Conservation (phyloP, 1,140 invertebrate species). For the Diabrotica virgifera region DNA sequence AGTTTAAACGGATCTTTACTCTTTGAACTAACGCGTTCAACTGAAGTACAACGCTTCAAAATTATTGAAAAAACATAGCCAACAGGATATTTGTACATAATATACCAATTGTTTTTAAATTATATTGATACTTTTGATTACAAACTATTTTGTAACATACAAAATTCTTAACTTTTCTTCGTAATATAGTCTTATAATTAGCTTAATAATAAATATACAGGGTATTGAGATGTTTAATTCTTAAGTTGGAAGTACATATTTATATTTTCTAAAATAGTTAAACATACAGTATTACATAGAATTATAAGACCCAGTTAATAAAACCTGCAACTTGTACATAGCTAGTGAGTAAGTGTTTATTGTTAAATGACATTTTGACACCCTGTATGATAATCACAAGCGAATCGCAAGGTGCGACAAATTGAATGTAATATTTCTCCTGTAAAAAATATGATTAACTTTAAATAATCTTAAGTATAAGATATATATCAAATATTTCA, state of each 20-base stretch:
- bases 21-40: too few species aligned
- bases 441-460: neutral
- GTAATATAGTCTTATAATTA: too few species aligned
- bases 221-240: neutral
- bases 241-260: too few species aligned
- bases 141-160: too few species aligned
- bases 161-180: too few species aligned
- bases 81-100: too few species aligned
- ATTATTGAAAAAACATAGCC: too few species aligned
- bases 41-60: too few species aligned
- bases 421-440: neutral
- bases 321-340: neutral
- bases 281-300: neutral
- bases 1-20: too few species aligned
- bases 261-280: neutral
- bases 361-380: neutral
- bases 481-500: neutral
- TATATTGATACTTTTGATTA: too few species aligned
- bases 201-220: neutral
- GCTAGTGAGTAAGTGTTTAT: neutral
- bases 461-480: neutral
- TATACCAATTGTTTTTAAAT: too few species aligned
- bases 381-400: neutral
- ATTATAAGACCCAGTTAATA: neutral
- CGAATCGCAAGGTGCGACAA: conserved; percentile 1